Percentiles rank a stretch among this genome's conserved stretches.
Conservation (phyloP, 2,888 invertebrate genomes). For the Arctia plantaginis region DNA sequence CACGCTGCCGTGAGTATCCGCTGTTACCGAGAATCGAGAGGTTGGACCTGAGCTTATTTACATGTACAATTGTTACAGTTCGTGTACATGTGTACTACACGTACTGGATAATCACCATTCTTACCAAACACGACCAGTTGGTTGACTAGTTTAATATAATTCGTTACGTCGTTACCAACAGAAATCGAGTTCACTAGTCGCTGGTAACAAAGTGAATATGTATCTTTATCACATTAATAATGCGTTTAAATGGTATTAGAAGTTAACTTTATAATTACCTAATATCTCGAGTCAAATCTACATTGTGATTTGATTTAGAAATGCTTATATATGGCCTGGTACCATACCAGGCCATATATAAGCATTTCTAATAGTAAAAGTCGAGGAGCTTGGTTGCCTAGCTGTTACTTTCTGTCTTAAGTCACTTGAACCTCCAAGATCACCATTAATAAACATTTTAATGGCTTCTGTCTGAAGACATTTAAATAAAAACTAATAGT, state of each 20-base stretch:
- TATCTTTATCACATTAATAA: not conserved
- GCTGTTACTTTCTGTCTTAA: no score
- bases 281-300: no score
- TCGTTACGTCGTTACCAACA: not conserved
- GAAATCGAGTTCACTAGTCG: not conserved
- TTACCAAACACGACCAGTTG: not conserved
- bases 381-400: no score
- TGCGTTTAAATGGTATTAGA: not conserved
- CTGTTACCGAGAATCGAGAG: not conserved
- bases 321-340: no score
- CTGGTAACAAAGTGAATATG: not conserved
- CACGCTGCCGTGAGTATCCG: slow-evolving; percentile 73
- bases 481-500: no score
- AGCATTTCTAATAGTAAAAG: no score
- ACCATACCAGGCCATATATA: no score
- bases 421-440: not conserved
- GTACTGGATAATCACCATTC: not conserved
- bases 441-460: not conserved
- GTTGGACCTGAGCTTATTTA: no score
- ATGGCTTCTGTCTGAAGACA: not conserved
- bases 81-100: no score
- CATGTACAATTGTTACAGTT: no score
- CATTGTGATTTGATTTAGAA: no score
- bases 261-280: no score
- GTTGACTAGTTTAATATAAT: not conserved